These are phyloP conservation scores for Agelastica alni DNA, from an alignment of 2,888 invertebrate species.

Conservation along the genomic window DNA sequence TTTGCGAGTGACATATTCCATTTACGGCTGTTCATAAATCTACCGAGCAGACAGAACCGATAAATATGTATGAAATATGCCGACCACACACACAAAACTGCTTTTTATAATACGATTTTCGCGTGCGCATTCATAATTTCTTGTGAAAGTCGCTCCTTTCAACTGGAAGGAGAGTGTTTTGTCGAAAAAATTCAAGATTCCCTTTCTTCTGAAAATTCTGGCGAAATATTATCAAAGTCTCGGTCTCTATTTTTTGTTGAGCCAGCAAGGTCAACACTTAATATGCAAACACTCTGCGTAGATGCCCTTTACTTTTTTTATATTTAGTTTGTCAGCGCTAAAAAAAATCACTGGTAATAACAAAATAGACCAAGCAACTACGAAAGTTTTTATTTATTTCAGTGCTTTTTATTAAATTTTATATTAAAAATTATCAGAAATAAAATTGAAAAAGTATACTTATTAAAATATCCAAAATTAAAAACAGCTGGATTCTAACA, in stretches of 20 bases:
- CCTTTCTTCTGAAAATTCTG: neutral
- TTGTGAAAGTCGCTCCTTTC: conserved; percentile 32
- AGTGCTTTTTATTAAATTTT: too few relatives aligned
- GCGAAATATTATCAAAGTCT: neutral
- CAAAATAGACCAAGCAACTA: too few relatives aligned
- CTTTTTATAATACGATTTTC: conserved; percentile 43
- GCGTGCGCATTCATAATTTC: conserved; percentile 41
- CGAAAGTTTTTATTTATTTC: too few relatives aligned
- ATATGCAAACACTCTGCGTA: too few relatives aligned
- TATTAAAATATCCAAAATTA: too few relatives aligned
- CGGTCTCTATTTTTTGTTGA: conserved; percentile 5
- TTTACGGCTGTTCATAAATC: conserved; percentile 49
- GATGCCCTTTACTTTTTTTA: too few relatives aligned
- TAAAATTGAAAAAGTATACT: too few relatives aligned
- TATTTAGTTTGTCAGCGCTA: too few relatives aligned
- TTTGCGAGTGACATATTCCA: conserved; percentile 48
- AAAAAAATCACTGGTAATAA: too few relatives aligned
- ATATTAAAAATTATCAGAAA: too few relatives aligned
- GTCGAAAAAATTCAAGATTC: neutral
- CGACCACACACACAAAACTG: conserved; percentile 38
- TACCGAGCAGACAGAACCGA: conserved; percentile 39
- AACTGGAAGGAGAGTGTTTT: neutral
- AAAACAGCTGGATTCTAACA: too few relatives aligned
- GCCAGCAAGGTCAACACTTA: too few relatives aligned
- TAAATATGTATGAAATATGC: conserved; percentile 54